These are phyloP conservation scores for Tenualosa thibaudeaui DNA, from an alignment of 2,797 vertebrate species.

Conservation along the genomic window DNA sequence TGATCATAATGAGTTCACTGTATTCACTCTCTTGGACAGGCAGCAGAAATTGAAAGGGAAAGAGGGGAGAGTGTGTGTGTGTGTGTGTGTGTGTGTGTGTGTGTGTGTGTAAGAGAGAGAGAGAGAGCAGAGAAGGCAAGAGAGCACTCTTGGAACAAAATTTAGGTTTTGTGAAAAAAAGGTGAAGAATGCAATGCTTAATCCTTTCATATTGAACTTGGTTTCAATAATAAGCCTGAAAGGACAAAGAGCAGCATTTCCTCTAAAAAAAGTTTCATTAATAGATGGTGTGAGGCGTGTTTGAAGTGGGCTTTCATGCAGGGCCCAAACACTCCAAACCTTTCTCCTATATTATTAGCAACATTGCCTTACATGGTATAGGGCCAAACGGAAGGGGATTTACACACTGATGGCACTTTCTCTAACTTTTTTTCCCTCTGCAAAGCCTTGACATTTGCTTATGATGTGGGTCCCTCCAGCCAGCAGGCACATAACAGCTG, in stretches of 20 bases:
- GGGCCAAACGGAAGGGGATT: background rate
- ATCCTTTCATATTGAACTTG: slow-evolving; percentile 55
- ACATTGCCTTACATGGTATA: slow-evolving; percentile 17
- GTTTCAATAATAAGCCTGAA: slow-evolving; percentile 50
- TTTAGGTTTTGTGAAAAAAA: slow-evolving; percentile 43
- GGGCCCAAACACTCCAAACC: background rate
- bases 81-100: background rate
- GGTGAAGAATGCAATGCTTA: slow-evolving; percentile 54
- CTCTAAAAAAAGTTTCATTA: background rate
- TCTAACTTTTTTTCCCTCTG: background rate
- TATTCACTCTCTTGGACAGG: slow-evolving; percentile 27
- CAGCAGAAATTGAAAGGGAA: background rate
- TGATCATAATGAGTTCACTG: slow-evolving; percentile 36
- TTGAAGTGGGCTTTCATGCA: slow-evolving; percentile 19
- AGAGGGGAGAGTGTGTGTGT: background rate
- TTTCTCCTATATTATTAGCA: slow-evolving; percentile 17
- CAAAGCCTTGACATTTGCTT: background rate
- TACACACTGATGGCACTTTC: background rate
- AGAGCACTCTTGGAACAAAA: slow-evolving; percentile 30
- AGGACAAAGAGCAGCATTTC: slow-evolving; percentile 41
- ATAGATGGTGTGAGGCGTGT: background rate
- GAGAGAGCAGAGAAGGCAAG: background rate
- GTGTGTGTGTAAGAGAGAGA: background rate
- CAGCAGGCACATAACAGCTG: background rate
- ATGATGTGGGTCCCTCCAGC: background rate